These are phyloP conservation scores for Actinopyga echinites DNA, from an alignment of 53 echinoderm and acorn worm genomes.

Conservation along the genomic window DNA sequence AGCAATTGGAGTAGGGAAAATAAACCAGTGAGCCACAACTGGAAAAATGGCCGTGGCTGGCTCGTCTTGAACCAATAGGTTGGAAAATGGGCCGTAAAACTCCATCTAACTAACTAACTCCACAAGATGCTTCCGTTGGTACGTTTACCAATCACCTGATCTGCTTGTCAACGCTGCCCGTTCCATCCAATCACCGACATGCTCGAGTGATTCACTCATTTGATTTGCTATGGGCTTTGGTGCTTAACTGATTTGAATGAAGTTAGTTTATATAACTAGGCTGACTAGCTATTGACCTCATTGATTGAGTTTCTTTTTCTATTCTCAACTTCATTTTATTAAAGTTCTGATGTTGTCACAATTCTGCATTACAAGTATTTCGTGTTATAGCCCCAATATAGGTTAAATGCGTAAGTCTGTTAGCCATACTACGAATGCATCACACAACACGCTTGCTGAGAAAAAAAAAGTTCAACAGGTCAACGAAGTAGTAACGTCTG, in stretches of 20 bases:
- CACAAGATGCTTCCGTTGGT: no score
- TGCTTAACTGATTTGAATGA: neutral
- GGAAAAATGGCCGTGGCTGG: no score
- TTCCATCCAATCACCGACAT: conserved; percentile 9
- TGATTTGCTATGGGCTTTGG: neutral
- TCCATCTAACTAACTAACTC: no score
- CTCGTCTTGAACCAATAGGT: no score
- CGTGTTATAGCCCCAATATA: neutral
- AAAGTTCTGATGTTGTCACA: neutral
- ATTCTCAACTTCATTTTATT: neutral
- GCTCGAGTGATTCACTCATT: neutral
- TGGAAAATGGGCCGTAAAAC: no score
- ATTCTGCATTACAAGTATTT: neutral
- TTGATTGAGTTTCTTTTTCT: neutral
- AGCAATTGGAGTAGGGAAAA: no score
- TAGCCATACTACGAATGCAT: neutral
- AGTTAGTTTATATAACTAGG: neutral
- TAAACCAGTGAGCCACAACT: no score
- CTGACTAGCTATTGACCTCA: neutral
- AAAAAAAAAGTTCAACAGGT: neutral
- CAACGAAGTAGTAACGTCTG: neutral
- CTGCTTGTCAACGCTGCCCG: neutral
- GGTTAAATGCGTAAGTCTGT: neutral
- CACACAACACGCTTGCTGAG: neutral
- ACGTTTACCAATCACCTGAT: no score